Base-by-base conservation (phyloP, 2,888 invertebrate genomes). In the Lithophane ornitopus region DNA sequence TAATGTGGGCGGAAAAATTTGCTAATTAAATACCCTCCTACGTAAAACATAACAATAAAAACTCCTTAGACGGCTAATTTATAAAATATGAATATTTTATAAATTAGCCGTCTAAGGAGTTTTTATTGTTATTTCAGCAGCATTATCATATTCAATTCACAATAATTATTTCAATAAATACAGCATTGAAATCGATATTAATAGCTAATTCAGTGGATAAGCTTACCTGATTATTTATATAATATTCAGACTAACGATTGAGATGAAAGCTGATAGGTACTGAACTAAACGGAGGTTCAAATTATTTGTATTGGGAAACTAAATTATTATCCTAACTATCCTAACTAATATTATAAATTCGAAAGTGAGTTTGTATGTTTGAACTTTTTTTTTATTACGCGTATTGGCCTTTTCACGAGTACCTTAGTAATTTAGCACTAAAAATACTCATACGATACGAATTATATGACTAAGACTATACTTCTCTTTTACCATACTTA, bases 121-220 rank as follows among this genome's bases (percentile, higher is more conserved):
- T n/a, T n/a, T n/a, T n/a, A n/a, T n/a, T n/a, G n/a, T n/a, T n/a
- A n/a, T n/a, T n/a, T 65, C 74, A 74, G 41, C 63, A 58, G 3
- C 28, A 63, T 75, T 54, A 12, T 63, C 14, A 63, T 74, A 44
- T 61, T 61, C 16, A 46, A 71, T 8, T 28, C 49, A 28, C 49
- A 59, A 59, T 59, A 16, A 58, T 62, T 44, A 62, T 62, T 46
- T 34, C 19, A 72, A 28, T 44, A 73, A 62, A 3, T 54, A 39
- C 34, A 12, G 46, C 0, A 75, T 54, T 62, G 73, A 62, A 73
- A 74, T 44, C 22, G 26, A 72, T 72, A 74, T 72, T 34, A 62
- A 73, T 74, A 16, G 54, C 11, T n/a, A 61, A 74, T 71, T 39
- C 26, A 22, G 14, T 44, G 46, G 44, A 8, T 73, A 63, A 63